A percentile compares a stretch with the other conserved stretches of the same genome.
Evolutionary conservation across 1,140 invertebrate species (phyloP).

Genomic region (Drosophila tani): DNA sequence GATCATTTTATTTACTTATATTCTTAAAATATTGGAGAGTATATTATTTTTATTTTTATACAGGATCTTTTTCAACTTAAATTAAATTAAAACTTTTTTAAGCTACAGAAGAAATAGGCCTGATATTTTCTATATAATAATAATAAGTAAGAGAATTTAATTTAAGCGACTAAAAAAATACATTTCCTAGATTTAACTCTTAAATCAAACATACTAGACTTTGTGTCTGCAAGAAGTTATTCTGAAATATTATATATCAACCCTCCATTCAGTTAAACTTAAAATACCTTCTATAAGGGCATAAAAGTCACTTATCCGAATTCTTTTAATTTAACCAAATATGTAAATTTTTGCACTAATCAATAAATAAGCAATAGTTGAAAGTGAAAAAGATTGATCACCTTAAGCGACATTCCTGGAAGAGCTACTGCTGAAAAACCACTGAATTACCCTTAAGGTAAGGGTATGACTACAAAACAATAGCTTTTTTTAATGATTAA

Average conservation of each 20-base stretch:
- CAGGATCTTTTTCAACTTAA: background rate
- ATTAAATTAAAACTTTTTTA: background rate
- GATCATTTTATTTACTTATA: background rate
- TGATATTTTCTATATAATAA: no score
- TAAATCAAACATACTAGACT: no score
- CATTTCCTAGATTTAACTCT: no score
- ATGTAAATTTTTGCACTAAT: background rate
- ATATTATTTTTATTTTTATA: background rate
- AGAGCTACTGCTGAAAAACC: background rate
- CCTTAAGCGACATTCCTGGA: background rate
- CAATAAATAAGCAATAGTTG: background rate
- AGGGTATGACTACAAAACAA: background rate
- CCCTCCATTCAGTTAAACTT: background rate
- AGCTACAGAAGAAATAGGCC: no score
- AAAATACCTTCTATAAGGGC: background rate
- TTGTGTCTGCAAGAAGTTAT: background rate
- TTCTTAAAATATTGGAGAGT: no score
- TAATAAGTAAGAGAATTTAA: no score
- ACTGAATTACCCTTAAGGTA: background rate
- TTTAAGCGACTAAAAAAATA: no score
- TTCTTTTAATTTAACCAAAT: background rate
- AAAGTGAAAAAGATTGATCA: background rate
- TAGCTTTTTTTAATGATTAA: constrained; percentile 5
- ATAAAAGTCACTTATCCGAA: background rate
- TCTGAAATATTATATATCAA: background rate